Percentiles rank a stretch among this genome's conserved stretches.
Evolutionary conservation across 2,113 vertebrate genomes (phyloP).

Genomic region (Paramisgurnus dabryanus): DNA sequence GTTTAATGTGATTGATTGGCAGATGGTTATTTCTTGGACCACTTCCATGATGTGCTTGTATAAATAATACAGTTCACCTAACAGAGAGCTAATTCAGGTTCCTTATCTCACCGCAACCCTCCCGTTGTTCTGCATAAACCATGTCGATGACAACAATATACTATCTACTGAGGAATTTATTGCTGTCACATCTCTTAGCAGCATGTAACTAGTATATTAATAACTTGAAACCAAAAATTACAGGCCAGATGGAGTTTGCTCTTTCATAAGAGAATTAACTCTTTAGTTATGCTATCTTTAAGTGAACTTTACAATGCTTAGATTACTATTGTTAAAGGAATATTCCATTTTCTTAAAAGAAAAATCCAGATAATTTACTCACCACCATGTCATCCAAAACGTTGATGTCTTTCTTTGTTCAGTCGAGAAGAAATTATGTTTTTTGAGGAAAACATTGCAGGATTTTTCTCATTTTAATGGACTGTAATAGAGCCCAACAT

Average conservation of each 20-base stretch:
- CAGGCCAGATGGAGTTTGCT: background rate
- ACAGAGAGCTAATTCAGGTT: slow-evolving; percentile 22
- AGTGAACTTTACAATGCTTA: too few species aligned
- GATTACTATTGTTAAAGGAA: too few species aligned
- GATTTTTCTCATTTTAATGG: too few species aligned
- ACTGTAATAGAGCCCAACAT: too few species aligned
- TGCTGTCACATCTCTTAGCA: slow-evolving; percentile 32
- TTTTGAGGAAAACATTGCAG: too few species aligned
- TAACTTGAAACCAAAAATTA: background rate
- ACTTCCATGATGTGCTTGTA: slow-evolving; percentile 10
- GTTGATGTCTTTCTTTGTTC: too few species aligned
- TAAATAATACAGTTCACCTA: slow-evolving; percentile 24
- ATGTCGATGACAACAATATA: background rate
- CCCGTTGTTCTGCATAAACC: slow-evolving; percentile 1
- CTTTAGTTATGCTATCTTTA: too few species aligned
- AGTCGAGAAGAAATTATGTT: too few species aligned
- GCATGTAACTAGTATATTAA: slow-evolving; percentile 1
- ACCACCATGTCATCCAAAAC: too few species aligned
- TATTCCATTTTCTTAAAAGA: too few species aligned
- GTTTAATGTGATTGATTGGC: slow-evolving; percentile 34
- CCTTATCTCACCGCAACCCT: slow-evolving; percentile 4
- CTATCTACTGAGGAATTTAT: slow-evolving; percentile 30
- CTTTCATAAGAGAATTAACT: too few species aligned
- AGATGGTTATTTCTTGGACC: slow-evolving; percentile 19
- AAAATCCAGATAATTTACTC: too few species aligned